Percentiles rank a stretch among this genome's conserved stretches.
Conservation (phyloP, 1,140 invertebrate species). For the Frieseomelitta varia region DNA sequence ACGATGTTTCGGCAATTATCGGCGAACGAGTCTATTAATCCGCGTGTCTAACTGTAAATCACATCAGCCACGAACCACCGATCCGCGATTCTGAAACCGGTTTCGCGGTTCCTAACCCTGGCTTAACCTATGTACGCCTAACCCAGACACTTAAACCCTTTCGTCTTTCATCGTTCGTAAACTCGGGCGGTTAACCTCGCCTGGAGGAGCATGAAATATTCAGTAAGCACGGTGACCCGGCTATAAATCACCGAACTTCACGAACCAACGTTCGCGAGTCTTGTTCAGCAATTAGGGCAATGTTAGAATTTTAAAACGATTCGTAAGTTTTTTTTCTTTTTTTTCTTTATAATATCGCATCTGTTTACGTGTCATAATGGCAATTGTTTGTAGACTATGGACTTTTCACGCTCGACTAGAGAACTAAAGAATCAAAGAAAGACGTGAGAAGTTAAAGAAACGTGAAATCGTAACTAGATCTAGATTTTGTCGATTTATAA, state of each 20-base stretch:
- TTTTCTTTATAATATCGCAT: too few species aligned
- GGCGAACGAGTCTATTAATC: slow-evolving; percentile 3
- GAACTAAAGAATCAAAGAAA: too few species aligned
- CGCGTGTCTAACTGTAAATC: slow-evolving; percentile 17
- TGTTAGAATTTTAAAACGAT: background rate
- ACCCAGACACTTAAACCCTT: slow-evolving; percentile 21
- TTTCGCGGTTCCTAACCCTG: slow-evolving; percentile 26
- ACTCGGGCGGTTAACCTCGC: background rate
- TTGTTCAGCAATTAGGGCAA: background rate
- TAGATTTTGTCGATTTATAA: too few species aligned
- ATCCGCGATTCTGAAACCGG: slow-evolving; percentile 28
- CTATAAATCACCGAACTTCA: background rate
- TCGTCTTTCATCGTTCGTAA: slow-evolving; percentile 7
- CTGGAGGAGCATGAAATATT: background rate
- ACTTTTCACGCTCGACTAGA: too few species aligned
- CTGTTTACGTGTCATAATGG: too few species aligned
- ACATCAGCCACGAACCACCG: background rate
- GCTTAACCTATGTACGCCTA: slow-evolving; percentile 14
- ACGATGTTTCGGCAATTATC: slow-evolving; percentile 8
- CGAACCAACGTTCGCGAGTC: background rate
- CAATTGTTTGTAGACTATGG: too few species aligned
- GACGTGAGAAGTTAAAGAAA: too few species aligned
- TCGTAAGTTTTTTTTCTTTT: too few species aligned
- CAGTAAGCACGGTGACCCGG: background rate
- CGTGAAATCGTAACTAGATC: too few species aligned